These are phyloP conservation scores for Melanotaenia boesemani DNA, from an alignment of 2,797 vertebrate species.

Conservation along the genomic window DNA sequence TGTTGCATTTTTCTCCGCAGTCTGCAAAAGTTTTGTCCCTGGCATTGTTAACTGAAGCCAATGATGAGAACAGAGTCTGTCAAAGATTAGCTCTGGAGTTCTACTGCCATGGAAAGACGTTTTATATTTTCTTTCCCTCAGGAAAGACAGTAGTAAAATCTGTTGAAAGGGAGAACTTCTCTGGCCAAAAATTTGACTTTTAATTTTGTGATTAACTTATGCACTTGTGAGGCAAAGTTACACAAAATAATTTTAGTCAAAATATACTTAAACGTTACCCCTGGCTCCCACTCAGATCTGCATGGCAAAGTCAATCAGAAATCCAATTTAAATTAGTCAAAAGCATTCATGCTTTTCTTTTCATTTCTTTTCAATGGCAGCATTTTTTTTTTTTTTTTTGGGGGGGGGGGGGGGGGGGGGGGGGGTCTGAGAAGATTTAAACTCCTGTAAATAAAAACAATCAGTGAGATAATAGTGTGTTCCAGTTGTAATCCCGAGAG, in stretches of 20 bases:
- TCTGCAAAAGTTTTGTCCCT: slow-evolving; percentile 64
- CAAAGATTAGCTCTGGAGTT: slow-evolving; percentile 68
- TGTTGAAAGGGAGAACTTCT: slow-evolving; percentile 54
- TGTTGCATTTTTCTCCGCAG: slow-evolving; percentile 54
- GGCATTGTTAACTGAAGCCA: slow-evolving; percentile 57
- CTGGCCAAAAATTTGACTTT: slow-evolving; percentile 56
- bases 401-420: no score
- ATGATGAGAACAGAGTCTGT: slow-evolving; percentile 52
- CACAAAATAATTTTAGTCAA: slow-evolving; percentile 12
- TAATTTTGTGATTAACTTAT: slow-evolving; percentile 64
- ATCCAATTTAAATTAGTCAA: no score
- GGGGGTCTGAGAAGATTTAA: no score
- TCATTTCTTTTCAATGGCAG: no score
- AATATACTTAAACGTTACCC: neutral
- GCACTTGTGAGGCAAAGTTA: slow-evolving; percentile 18
- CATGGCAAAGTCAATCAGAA: no score
- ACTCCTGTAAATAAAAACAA: no score
- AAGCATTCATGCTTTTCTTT: neutral
- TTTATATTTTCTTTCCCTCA: slow-evolving; percentile 57
- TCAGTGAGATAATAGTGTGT: no score
- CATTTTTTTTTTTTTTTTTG: no score
- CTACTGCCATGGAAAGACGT: slow-evolving; percentile 56
- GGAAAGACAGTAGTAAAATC: slow-evolving; percentile 45
- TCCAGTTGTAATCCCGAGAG: no score
- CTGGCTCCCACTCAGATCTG: neutral